A percentile compares a stretch with the other conserved stretches of the same genome.
These are phyloP conservation scores for Arothron firmamentum DNA, from an alignment of 2,113 vertebrate species.

Conservation along the genomic window DNA sequence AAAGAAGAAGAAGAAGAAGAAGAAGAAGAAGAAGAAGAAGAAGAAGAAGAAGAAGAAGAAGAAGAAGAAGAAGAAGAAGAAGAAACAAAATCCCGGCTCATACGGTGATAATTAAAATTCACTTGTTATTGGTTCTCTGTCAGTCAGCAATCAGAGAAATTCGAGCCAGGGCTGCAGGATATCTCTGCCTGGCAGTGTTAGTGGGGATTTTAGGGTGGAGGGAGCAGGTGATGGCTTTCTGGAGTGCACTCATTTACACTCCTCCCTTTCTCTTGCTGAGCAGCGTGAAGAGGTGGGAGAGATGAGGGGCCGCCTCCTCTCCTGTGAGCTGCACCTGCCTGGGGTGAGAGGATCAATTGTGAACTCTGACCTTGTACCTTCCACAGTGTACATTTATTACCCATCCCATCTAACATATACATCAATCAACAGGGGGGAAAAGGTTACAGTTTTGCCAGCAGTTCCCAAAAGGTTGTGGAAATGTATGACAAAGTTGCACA, in stretches of 20 bases:
- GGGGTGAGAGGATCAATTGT: constrained; percentile 64
- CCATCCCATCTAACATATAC: constrained; percentile 56
- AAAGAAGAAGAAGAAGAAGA: too few species aligned
- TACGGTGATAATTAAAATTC: constrained; percentile 45
- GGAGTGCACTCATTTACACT: constrained; percentile 79
- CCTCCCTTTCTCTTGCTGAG: constrained; percentile 78
- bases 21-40: too few species aligned
- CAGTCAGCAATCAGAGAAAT: constrained; percentile 36
- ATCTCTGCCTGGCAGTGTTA: constrained; percentile 59
- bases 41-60: too few species aligned
- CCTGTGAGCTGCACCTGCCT: constrained; percentile 77
- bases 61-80: too few species aligned
- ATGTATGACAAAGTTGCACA: constrained; percentile 16
- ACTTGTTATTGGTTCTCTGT: constrained; percentile 7
- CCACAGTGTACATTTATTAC: constrained; percentile 53
- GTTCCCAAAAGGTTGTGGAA: background rate
- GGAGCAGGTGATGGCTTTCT: constrained; percentile 80
- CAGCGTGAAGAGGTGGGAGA: constrained; percentile 79
- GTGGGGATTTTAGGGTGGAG: constrained; percentile 63
- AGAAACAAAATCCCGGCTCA: constrained; percentile 45
- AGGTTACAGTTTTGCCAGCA: constrained; percentile 1
- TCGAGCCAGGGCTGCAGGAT: constrained; percentile 44
- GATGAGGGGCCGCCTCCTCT: constrained; percentile 73
- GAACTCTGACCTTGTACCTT: constrained; percentile 73
- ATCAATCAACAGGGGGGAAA: constrained; percentile 18